Conservation (phyloP, 2,888 invertebrate species). For the Pristionchus entomophagus region DNA sequence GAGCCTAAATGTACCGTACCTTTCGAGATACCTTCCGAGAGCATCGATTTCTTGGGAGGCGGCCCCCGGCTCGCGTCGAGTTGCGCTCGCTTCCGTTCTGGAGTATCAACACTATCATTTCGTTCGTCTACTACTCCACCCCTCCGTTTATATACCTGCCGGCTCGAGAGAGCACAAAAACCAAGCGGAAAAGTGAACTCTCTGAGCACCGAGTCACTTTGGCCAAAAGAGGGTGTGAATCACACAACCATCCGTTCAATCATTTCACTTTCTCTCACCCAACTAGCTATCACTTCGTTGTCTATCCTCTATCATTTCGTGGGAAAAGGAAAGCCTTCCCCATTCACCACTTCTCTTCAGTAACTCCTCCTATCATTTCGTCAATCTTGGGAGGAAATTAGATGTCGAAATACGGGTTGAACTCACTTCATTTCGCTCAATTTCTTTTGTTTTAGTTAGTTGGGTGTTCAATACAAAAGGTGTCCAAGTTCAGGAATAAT, state of each 20-base stretch:
- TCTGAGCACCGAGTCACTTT: not conserved
- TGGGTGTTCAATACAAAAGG: no score
- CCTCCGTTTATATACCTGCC: constrained; percentile 14
- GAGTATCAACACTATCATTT: constrained; percentile 11
- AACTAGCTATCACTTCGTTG: no score
- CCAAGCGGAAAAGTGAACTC: not conserved
- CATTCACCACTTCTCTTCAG: no score
- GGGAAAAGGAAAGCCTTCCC: no score
- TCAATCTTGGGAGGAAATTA: not conserved
- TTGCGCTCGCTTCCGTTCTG: constrained; percentile 42
- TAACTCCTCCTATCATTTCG: constrained; percentile 22
- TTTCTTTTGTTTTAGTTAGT: no score
- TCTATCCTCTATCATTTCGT: no score
- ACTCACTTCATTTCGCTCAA: no score
- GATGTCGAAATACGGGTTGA: no score
- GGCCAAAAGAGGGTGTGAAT: not conserved
- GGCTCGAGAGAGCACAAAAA: not conserved
- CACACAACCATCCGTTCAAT: constrained; percentile 28
- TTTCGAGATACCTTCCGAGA: no score
- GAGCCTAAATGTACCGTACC: no score
- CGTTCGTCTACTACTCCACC: not conserved
- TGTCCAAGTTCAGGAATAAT: not conserved
- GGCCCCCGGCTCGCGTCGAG: not conserved
- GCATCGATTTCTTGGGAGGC: constrained; percentile 7
- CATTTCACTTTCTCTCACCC: constrained; percentile 25